phyloP scores from a whole-genome alignment of 2,888 invertebrate genomes.

The Mesopsocus fuscifrons region DNA sequence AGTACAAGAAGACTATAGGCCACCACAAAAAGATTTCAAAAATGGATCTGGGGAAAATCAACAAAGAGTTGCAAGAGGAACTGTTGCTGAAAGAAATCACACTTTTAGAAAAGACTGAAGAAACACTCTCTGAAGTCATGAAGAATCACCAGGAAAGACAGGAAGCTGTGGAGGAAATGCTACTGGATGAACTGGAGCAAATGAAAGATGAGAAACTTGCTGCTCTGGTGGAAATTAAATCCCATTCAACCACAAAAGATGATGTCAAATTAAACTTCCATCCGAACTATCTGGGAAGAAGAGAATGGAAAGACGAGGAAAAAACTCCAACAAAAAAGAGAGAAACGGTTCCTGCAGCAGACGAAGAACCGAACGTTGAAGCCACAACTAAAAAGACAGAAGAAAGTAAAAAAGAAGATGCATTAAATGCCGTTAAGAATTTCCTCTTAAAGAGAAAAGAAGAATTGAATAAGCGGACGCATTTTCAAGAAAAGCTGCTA shows the following conservation, averaged over 20 bases:
- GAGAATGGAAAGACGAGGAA: neutral
- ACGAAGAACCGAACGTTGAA: neutral
- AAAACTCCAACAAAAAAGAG: neutral
- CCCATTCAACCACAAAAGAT: too few relatives aligned
- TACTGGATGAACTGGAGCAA: neutral
- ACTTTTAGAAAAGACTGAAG: conserved; percentile 7
- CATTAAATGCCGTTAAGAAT: neutral
- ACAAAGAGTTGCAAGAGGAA: conserved; percentile 1
- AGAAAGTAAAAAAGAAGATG: neutral
- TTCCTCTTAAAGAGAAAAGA: neutral
- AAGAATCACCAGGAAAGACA: neutral
- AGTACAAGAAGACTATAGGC: neutral
- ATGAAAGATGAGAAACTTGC: conserved; percentile 2
- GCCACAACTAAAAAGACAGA: neutral
- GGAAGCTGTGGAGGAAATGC: neutral
- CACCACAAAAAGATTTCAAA: neutral
- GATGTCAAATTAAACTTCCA: too few relatives aligned
- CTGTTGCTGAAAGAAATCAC: neutral
- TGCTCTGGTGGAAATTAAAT: neutral
- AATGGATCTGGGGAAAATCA: neutral
- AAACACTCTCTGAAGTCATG: neutral
- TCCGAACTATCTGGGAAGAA: neutral
- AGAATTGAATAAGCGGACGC: neutral
- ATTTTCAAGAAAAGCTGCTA: neutral
- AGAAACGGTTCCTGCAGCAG: neutral